These are phyloP conservation scores for Chromoteleia sp. DNA, from an alignment of 2,888 invertebrate species.

Conservation along the genomic window DNA sequence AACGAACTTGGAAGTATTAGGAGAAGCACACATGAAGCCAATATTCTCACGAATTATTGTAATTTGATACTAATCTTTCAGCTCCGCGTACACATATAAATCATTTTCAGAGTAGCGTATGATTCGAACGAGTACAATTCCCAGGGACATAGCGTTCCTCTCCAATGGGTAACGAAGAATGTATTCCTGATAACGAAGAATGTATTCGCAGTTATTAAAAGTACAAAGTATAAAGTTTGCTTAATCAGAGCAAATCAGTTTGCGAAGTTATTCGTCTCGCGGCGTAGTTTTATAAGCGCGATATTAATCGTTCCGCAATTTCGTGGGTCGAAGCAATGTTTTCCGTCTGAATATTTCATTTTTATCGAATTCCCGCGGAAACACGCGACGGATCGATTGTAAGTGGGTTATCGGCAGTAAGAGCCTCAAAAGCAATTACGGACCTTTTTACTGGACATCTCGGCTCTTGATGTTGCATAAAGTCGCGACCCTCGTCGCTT, in stretches of 20 bases:
- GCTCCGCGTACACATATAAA: no score
- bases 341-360: conserved; percentile 62
- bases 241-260: conserved; percentile 24
- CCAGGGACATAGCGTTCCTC: no score
- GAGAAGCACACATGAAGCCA: no score
- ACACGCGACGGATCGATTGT: conserved; percentile 62
- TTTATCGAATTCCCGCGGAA: conserved; percentile 60
- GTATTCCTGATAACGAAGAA: no score
- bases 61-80: no score
- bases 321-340: conserved; percentile 31
- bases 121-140: no score
- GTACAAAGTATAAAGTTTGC: conserved; percentile 25
- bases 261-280: conserved; percentile 3
- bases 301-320: conserved; percentile 21
- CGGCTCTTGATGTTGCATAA: conserved; percentile 55
- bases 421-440: conserved; percentile 60
- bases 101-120: no score
- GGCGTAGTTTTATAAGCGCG: not conserved
- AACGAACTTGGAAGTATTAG: no score
- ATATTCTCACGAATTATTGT: no score
- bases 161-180: no score
- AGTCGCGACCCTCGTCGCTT: conserved; percentile 31
- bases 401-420: conserved; percentile 65
- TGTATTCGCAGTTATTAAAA: no score
- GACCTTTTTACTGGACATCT: conserved; percentile 64